phyloP scores from a whole-genome alignment of 2,113 vertebrate species.

The Corythoichthys intestinalis region DNA sequence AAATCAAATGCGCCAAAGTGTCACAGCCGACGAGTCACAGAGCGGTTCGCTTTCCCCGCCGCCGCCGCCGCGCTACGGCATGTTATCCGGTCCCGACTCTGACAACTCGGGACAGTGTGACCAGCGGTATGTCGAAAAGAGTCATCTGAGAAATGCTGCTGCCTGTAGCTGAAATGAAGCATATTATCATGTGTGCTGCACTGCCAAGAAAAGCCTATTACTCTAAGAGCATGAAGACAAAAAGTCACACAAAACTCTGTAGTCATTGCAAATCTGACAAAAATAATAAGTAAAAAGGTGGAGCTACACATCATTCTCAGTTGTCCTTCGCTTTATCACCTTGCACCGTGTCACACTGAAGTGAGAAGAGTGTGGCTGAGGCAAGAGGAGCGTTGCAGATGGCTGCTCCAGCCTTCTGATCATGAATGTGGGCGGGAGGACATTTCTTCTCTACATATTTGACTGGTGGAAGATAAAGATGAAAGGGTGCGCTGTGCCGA shows the following conservation, averaged over 20 bases:
- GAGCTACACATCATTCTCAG: conserved; percentile 8
- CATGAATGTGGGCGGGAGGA: conserved; percentile 7
- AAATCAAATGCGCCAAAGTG: conserved; percentile 38
- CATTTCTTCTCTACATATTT: background rate
- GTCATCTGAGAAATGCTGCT: conserved; percentile 16
- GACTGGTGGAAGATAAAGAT: conserved; percentile 22
- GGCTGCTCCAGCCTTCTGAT: background rate
- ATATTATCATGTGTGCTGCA: conserved; percentile 15
- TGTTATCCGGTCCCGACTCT: conserved; percentile 23
- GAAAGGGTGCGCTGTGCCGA: conserved; percentile 6
- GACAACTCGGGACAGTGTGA: conserved; percentile 38
- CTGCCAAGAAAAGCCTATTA: conserved; percentile 7
- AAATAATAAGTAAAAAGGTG: conserved; percentile 13
- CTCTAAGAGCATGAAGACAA: conserved; percentile 6
- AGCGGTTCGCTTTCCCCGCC: conserved; percentile 36
- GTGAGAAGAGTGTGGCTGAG: conserved; percentile 1
- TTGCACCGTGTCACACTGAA: conserved; percentile 13
- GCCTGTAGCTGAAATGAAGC: conserved; percentile 14
- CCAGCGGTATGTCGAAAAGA: conserved; percentile 41
- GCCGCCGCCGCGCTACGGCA: conserved; percentile 17
- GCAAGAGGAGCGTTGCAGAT: background rate
- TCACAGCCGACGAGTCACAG: conserved; percentile 36
- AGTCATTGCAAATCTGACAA: conserved; percentile 1
- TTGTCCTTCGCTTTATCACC: conserved; percentile 17
- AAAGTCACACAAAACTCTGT: background rate